Percentiles rank a stretch among this genome's conserved stretches.
Evolutionary conservation across 2,888 invertebrate species (phyloP).

Genomic region (Gymnosoma rotundatum): DNA sequence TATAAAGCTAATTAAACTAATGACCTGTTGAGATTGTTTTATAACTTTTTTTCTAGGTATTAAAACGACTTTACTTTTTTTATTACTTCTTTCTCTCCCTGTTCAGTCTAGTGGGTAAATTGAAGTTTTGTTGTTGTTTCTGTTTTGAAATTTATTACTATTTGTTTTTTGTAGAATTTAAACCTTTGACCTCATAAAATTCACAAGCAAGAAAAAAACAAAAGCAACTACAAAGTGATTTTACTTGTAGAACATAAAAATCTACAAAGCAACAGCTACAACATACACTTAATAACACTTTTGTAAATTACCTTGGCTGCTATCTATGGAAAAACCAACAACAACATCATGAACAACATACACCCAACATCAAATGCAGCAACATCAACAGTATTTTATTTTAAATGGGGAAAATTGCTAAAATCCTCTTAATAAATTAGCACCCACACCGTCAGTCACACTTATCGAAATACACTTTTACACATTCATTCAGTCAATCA

Average conservation of each 20-base stretch:
- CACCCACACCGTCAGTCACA: slow-evolving; percentile 24
- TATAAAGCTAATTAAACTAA: slow-evolving; percentile 70
- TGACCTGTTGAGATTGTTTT: slow-evolving; percentile 70
- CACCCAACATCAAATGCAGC: not conserved
- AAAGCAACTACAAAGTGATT: slow-evolving; percentile 27
- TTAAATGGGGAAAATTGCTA: slow-evolving; percentile 32
- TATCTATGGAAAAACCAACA: slow-evolving; percentile 42
- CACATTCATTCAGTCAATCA: not conserved
- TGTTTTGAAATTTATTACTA: slow-evolving; percentile 48
- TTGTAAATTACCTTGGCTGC: slow-evolving; percentile 41
- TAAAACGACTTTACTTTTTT: slow-evolving; percentile 48
- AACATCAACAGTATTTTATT: slow-evolving; percentile 1
- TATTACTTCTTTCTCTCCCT: slow-evolving; percentile 8
- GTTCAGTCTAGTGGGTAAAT: slow-evolving; percentile 34
- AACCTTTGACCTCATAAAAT: slow-evolving; percentile 66
- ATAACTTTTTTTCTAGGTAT: slow-evolving; percentile 26
- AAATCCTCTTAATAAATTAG: slow-evolving; percentile 59
- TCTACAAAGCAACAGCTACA: slow-evolving; percentile 46
- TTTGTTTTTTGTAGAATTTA: slow-evolving; percentile 34
- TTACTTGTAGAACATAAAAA: slow-evolving; percentile 37
- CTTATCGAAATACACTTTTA: not conserved
- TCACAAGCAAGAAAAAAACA: slow-evolving; percentile 1
- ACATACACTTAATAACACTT: slow-evolving; percentile 63
- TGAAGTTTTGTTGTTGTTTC: slow-evolving; percentile 22
- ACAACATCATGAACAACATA: not conserved